phyloP scores from a whole-genome alignment of 1,140 invertebrate genomes.

The Chrysomallon squamiferum region DNA sequence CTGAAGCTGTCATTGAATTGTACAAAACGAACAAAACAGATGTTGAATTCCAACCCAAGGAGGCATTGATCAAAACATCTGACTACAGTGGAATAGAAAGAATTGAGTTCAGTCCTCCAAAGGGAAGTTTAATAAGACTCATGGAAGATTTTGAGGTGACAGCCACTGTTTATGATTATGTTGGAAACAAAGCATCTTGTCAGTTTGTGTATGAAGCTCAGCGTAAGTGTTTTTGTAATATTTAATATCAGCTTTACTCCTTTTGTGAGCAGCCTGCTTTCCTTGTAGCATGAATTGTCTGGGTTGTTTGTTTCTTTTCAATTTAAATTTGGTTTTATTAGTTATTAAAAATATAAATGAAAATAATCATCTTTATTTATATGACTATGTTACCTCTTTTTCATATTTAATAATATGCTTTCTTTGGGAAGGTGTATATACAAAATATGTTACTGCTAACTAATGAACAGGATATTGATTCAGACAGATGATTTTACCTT shows the following conservation, averaged over 20 bases:
- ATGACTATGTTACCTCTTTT: no score
- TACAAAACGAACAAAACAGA: slow-evolving; percentile 10
- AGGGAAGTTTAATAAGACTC: slow-evolving; percentile 6
- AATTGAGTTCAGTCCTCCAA: slow-evolving; percentile 8
- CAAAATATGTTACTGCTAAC: no score
- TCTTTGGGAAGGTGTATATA: no score
- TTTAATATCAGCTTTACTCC: no score
- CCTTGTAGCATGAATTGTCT: no score
- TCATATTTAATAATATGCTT: no score
- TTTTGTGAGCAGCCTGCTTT: no score
- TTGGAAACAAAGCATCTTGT: slow-evolving; percentile 27
- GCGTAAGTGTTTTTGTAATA: slow-evolving; percentile 32
- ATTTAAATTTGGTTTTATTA: background rate
- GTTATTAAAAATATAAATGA: background rate
- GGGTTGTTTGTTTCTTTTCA: background rate
- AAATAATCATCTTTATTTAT: no score
- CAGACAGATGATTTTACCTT: no score
- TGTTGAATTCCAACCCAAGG: slow-evolving; percentile 11
- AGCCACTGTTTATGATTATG: slow-evolving; percentile 20
- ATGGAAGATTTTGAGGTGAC: slow-evolving; percentile 20
- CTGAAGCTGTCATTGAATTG: slow-evolving; percentile 10
- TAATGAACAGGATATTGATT: no score
- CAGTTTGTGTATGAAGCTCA: slow-evolving; percentile 31
- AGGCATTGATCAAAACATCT: background rate
- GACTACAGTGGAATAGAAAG: slow-evolving; percentile 14